A percentile compares a stretch with the other conserved stretches of the same genome.
These are phyloP conservation scores for Artemisiospiza belli DNA, from an alignment of 2,113 vertebrate genomes.

Conservation along the genomic window DNA sequence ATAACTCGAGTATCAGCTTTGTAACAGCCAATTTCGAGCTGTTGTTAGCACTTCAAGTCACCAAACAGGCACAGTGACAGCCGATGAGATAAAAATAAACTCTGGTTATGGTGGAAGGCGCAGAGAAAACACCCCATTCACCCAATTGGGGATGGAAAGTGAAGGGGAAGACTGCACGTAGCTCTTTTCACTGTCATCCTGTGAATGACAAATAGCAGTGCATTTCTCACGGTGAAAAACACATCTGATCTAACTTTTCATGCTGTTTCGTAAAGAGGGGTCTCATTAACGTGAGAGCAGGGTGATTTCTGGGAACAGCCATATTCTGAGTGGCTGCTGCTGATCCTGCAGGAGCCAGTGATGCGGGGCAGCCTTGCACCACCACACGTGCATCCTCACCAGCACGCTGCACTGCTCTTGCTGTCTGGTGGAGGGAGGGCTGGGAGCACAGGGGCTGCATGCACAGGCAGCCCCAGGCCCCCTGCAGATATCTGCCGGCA, in stretches of 20 bases:
- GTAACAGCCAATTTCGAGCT: background rate
- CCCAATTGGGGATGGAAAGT: background rate
- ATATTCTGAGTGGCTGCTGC: background rate
- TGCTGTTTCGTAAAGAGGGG: background rate
- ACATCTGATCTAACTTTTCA: conserved; percentile 19
- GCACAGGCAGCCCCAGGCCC: background rate
- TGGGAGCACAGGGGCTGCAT: background rate
- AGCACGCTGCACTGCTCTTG: accelerated
- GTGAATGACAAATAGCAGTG: background rate
- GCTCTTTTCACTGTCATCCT: background rate
- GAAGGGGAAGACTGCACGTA: background rate
- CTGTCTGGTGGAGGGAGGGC: background rate
- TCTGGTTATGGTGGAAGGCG: background rate
- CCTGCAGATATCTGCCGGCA: background rate
- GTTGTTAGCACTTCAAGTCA: background rate
- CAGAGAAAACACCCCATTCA: background rate
- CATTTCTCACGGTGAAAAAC: background rate
- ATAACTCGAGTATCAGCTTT: background rate
- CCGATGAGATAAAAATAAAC: background rate
- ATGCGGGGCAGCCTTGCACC: background rate
- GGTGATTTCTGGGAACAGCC: background rate
- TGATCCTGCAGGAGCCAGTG: background rate
- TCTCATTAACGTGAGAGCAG: background rate
- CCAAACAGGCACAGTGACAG: background rate
- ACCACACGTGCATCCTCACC: accelerated